These are phyloP conservation scores for Garra rufa DNA, from an alignment of 2,113 vertebrate genomes.

Conservation along the genomic window DNA sequence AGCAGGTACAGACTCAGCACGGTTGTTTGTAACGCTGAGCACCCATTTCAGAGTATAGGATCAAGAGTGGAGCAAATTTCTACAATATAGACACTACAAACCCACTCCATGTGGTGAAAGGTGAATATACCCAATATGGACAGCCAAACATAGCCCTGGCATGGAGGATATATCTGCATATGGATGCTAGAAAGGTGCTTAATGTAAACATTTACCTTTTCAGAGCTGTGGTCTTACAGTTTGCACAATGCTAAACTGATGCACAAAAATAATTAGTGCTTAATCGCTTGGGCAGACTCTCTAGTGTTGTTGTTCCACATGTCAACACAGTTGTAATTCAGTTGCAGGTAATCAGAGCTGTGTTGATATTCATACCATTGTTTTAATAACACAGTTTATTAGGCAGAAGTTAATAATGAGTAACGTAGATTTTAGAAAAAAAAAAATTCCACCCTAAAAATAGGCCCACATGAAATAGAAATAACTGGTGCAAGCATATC, in stretches of 20 bases:
- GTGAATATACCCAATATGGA: background rate
- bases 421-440: background rate
- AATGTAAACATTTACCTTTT: background rate
- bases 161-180: background rate
- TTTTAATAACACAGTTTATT: background rate
- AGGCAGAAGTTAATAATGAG: background rate
- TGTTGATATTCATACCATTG: background rate
- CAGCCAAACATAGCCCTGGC: background rate
- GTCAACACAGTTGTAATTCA: background rate
- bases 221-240: background rate
- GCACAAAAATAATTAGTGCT: background rate
- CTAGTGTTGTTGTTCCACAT: background rate
- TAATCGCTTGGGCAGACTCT: background rate
- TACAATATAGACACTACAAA: slow-evolving; percentile 14
- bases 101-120: slow-evolving; percentile 7
- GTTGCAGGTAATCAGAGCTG: background rate
- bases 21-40: slow-evolving; percentile 21
- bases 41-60: slow-evolving; percentile 10
- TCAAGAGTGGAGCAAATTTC: slow-evolving; percentile 19
- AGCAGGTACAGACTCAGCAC: background rate
- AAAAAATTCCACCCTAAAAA: background rate
- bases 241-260: background rate
- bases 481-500: background rate
- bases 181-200: background rate
- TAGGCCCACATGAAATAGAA: background rate